Conservation (phyloP, 2,888 invertebrate genomes). For the Sacculina carcini region DNA sequence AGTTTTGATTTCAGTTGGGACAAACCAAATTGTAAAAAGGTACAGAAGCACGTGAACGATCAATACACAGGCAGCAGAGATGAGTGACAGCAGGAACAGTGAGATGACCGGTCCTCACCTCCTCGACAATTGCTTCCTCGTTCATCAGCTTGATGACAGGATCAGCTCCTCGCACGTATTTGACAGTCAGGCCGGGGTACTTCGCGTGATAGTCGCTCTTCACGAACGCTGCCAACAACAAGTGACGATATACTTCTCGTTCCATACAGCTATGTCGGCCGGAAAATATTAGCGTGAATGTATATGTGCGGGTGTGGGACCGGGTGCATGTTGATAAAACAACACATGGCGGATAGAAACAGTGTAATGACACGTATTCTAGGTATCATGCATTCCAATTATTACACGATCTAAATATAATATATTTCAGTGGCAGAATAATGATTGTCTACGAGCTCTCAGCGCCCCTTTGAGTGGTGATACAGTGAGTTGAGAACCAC, state of each 20-base stretch:
- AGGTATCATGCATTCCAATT: too few relatives aligned
- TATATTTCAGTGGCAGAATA: too few relatives aligned
- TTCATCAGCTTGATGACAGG: conserved; percentile 55
- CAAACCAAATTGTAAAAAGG: background rate
- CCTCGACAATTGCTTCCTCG: conserved; percentile 26
- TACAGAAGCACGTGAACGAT: background rate
- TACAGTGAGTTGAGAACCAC: too few relatives aligned
- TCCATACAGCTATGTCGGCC: background rate
- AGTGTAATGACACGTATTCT: too few relatives aligned
- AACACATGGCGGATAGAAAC: background rate
- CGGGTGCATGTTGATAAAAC: background rate
- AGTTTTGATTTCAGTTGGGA: too few relatives aligned
- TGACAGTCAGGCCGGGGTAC: conserved; percentile 62
- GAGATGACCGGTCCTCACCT: too few relatives aligned
- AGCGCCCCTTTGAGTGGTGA: too few relatives aligned
- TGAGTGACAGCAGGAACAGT: background rate
- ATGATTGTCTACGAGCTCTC: too few relatives aligned
- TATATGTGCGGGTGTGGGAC: conserved; percentile 1
- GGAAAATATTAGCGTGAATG: background rate
- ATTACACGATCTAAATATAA: too few relatives aligned
- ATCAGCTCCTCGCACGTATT: conserved; percentile 76
- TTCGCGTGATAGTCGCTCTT: conserved; percentile 56
- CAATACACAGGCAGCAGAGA: background rate
- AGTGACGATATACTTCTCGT: too few relatives aligned
- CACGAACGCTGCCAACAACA: conserved; percentile 48